Evolutionary conservation across 1,140 invertebrate genomes (phyloP).

Genomic region (Vollenhovia emeryi): DNA sequence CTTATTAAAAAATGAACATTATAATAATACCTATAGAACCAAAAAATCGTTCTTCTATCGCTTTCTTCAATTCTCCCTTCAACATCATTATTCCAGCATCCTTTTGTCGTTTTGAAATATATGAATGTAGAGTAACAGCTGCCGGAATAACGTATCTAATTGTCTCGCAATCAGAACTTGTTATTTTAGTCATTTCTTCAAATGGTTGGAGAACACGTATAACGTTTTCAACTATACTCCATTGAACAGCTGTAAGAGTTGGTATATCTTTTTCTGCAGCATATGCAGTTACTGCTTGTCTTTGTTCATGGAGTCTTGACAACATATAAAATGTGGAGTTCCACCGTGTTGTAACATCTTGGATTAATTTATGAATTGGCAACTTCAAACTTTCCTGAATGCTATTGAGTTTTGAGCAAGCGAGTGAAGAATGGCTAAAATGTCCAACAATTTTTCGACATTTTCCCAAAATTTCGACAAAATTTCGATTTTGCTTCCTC

Average conservation of each 20-base stretch:
- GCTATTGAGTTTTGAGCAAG: neutral
- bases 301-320: no score
- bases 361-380: conserved; percentile 7
- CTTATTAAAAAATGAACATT: conserved; percentile 5
- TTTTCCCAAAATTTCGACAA: neutral
- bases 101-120: conserved; percentile 18
- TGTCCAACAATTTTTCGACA: conserved; percentile 22
- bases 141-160: conserved; percentile 23
- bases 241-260: neutral
- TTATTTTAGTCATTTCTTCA: conserved; percentile 20
- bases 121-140: conserved; percentile 16
- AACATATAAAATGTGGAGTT: no score
- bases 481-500: conserved; percentile 11
- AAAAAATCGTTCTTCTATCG: conserved; percentile 12
- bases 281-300: no score
- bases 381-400: neutral
- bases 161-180: conserved; percentile 14
- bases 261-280: no score
- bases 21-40: neutral
- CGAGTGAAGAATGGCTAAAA: conserved; percentile 16
- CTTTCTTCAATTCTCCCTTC: conserved; percentile 4
- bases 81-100: conserved; percentile 13
- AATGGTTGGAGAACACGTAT: conserved; percentile 19
- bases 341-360: neutral
- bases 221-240: conserved; percentile 21